Percentiles rank a stretch among this genome's conserved stretches.
Conservation (phyloP, 2,888 invertebrate species). For the Oscheius sp. region DNA sequence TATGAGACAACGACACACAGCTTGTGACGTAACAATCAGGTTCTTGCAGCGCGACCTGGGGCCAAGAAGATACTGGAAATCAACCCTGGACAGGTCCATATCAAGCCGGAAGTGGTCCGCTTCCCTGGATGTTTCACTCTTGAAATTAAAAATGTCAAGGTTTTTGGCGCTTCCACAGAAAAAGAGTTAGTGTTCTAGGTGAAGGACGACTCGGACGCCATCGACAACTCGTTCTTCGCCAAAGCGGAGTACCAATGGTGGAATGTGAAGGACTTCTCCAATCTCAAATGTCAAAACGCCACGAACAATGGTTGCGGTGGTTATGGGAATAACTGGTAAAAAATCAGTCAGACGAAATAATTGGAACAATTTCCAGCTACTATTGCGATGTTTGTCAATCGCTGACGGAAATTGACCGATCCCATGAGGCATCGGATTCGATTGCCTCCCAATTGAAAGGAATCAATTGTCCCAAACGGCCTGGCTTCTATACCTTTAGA, state of each 20-base stretch:
- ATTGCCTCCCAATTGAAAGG: constrained; percentile 60
- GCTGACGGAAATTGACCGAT: constrained; percentile 57
- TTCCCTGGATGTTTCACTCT: constrained; percentile 70
- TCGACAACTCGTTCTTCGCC: constrained; percentile 68
- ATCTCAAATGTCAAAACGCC: constrained; percentile 69
- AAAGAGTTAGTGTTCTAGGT: constrained; percentile 36
- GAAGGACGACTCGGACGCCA: constrained; percentile 56
- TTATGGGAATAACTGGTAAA: constrained; percentile 69
- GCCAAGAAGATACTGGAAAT: constrained; percentile 64
- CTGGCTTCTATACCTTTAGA: constrained; percentile 66
- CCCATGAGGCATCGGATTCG: constrained; percentile 34
- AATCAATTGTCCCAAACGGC: constrained; percentile 65
- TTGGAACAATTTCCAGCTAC: constrained; percentile 53
- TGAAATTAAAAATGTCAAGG: constrained; percentile 66
- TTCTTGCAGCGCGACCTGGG: constrained; percentile 64
- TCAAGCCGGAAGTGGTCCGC: constrained; percentile 66
- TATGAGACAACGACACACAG: background rate
- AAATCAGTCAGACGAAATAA: background rate
- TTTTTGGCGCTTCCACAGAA: background rate
- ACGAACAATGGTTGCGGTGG: constrained; percentile 69
- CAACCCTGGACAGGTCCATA: constrained; percentile 64
- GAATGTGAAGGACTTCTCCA: constrained; percentile 68
- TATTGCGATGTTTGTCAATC: constrained; percentile 70
- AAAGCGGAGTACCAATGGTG: constrained; percentile 70
- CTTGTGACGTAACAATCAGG: constrained; percentile 9